Percentiles rank a stretch among this genome's conserved stretches.
phyloP scores from a whole-genome alignment of 2,888 invertebrate species.

The Pyralis farinalis region DNA sequence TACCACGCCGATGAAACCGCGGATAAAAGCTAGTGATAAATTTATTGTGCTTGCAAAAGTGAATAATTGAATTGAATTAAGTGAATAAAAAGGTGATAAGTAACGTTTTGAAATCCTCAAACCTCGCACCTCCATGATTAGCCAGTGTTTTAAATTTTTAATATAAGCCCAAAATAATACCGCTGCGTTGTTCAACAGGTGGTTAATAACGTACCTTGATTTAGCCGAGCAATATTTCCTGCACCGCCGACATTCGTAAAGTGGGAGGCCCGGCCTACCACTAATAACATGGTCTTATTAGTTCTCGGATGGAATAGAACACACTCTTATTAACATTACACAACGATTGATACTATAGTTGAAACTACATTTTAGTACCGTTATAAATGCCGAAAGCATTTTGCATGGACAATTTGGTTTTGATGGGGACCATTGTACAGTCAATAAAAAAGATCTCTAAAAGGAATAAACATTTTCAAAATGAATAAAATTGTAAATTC shows the following conservation, averaged over 20 bases:
- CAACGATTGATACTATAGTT: too few species aligned
- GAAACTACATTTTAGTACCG: too few species aligned
- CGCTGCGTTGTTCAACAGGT: constrained; percentile 8
- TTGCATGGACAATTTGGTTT: too few species aligned
- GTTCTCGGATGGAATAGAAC: background rate
- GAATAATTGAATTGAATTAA: too few species aligned
- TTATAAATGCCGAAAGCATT: too few species aligned
- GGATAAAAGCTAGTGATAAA: background rate
- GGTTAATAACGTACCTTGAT: constrained; percentile 14
- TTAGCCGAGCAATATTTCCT: constrained; percentile 8
- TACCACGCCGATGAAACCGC: too few species aligned
- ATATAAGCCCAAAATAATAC: constrained; percentile 4
- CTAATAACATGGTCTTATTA: background rate
- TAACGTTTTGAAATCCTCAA: background rate
- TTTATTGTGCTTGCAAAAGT: too few species aligned
- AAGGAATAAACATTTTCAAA: too few species aligned
- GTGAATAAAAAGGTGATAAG: too few species aligned
- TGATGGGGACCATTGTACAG: too few species aligned
- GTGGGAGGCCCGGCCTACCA: background rate
- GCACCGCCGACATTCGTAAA: background rate
- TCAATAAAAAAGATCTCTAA: too few species aligned
- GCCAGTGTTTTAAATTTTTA: background rate
- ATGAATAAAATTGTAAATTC: too few species aligned
- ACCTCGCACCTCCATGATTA: constrained; percentile 1
- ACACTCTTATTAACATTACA: background rate